Conservation (phyloP, 2,113 vertebrate genomes). For the Mormyrus lacerda region DNA sequence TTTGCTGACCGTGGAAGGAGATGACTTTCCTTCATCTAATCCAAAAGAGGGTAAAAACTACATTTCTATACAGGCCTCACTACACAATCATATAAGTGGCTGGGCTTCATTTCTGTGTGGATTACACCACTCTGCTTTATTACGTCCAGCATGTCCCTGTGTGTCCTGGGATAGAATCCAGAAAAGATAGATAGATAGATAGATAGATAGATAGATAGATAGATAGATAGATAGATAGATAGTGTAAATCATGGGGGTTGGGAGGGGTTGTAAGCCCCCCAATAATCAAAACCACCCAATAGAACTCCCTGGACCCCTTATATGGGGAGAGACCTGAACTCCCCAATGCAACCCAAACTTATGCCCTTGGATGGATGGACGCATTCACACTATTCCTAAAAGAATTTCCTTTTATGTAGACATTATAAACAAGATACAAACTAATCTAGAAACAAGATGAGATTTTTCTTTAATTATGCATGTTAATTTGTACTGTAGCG, state of each 20-base stretch:
- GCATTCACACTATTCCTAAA: not conserved
- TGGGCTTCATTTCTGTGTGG: not conserved
- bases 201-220: not conserved
- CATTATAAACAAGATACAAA: not conserved
- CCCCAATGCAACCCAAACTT: not conserved
- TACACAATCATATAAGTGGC: not conserved
- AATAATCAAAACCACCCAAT: not conserved
- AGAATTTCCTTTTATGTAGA: not conserved
- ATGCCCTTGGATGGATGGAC: not conserved
- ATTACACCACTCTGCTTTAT: not conserved
- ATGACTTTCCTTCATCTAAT: constrained; percentile 11
- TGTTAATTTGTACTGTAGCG: not conserved
- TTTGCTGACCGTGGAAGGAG: constrained; percentile 6
- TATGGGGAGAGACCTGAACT: not conserved
- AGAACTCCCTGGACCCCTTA: not conserved
- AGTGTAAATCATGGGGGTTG: too few species aligned
- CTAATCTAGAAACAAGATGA: not conserved
- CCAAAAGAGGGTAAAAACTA: constrained; percentile 5
- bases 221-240: too few species aligned
- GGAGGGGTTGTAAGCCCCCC: too few species aligned
- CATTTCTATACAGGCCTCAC: constrained; percentile 8
- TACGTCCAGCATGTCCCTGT: not conserved
- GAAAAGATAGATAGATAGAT: not conserved
- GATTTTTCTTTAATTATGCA: constrained; percentile 1
- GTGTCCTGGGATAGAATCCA: not conserved